A percentile compares a stretch with the other conserved stretches of the same genome.
Conservation (phyloP, 2,888 invertebrate species). For the Cryptus armator region DNA sequence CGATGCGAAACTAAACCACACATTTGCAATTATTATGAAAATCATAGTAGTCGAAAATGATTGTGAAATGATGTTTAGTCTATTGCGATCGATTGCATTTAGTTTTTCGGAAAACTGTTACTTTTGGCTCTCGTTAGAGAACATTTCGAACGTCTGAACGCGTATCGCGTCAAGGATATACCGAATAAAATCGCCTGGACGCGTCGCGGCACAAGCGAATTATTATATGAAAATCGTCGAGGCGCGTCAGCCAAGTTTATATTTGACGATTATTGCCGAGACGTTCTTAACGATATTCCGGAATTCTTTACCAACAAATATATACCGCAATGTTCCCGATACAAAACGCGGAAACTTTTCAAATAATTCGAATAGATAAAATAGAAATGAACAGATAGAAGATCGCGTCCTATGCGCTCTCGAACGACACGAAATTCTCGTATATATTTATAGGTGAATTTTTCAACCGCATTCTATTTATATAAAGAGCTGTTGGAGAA, state of each 20-base stretch:
- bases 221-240: constrained; percentile 70
- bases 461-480: constrained; percentile 34
- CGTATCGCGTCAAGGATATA: constrained; percentile 25
- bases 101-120: constrained; percentile 1
- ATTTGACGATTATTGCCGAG: constrained; percentile 76
- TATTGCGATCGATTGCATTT: background rate
- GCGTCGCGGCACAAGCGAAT: constrained; percentile 32
- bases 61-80: background rate
- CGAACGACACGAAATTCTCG: constrained; percentile 1
- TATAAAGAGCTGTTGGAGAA: constrained; percentile 35
- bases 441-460: constrained; percentile 20
- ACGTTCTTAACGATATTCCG: constrained; percentile 64
- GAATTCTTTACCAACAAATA: background rate
- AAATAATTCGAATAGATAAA: background rate
- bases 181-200: constrained; percentile 10
- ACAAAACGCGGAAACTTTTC: background rate
- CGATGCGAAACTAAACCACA: background rate
- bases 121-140: constrained; percentile 2
- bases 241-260: constrained; percentile 76
- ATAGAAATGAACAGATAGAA: background rate
- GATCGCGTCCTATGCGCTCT: background rate
- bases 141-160: constrained; percentile 35
- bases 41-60: background rate
- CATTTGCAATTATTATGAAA: no score
- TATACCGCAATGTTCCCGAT: background rate